phyloP scores from a whole-genome alignment of 2,888 invertebrate genomes.

The Meloe dianella region DNA sequence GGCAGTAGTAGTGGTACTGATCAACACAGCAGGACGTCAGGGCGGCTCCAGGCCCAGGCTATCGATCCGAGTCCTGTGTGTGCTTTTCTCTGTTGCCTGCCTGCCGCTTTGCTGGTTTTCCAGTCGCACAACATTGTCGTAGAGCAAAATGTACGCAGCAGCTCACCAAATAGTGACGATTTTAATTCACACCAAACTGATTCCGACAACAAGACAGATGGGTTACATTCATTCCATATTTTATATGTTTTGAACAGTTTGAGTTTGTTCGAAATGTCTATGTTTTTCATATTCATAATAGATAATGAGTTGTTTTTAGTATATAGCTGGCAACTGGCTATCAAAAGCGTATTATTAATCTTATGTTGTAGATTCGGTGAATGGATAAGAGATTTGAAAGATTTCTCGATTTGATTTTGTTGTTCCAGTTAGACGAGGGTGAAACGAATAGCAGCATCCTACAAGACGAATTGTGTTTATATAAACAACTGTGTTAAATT shows the following conservation, averaged over 20 bases:
- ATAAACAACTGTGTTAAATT: not conserved
- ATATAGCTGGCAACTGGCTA: conserved; percentile 4
- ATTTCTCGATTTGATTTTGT: not conserved
- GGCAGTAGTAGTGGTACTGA: conserved; percentile 32
- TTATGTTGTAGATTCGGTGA: not conserved
- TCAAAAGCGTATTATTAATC: conserved; percentile 21
- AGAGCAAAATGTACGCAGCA: conserved; percentile 20
- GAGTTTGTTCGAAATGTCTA: conserved; percentile 43
- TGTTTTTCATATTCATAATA: conserved; percentile 25
- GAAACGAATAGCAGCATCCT: not conserved
- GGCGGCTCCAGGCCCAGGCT: conserved; percentile 47
- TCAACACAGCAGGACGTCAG: conserved; percentile 42
- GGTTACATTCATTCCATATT: conserved; percentile 44
- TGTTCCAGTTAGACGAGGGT: not conserved
- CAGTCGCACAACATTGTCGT: conserved; percentile 29
- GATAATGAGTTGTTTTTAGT: not conserved
- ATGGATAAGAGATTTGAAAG: not conserved
- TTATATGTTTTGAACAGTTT: conserved; percentile 46
- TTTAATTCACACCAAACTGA: conserved; percentile 35
- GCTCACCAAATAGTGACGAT: not conserved
- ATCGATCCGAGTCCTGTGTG: conserved; percentile 44
- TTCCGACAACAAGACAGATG: conserved; percentile 43
- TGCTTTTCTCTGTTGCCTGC: conserved; percentile 25
- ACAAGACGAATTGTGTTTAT: not conserved
- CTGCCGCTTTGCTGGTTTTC: conserved; percentile 31